Evolutionary conservation across 2,113 vertebrate species (phyloP).

Genomic region (Lathamus discolor): DNA sequence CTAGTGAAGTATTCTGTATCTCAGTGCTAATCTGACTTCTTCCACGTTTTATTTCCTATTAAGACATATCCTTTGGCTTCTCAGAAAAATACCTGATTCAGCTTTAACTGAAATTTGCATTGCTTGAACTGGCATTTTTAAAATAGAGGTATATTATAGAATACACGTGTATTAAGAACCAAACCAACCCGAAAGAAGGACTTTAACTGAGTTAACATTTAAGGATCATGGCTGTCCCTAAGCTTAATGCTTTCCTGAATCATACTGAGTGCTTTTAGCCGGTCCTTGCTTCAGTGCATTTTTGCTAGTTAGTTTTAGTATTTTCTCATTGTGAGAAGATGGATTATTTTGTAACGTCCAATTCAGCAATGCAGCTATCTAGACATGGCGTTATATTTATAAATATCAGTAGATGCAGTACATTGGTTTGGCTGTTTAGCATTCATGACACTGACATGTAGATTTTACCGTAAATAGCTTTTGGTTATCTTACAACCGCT

Average conservation of each 20-base stretch:
- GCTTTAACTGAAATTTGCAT: not conserved
- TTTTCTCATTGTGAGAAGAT: slow-evolving; percentile 41
- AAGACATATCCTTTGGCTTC: not conserved
- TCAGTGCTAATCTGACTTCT: not conserved
- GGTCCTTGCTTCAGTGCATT: slow-evolving; percentile 29
- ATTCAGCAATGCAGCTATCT: slow-evolving; percentile 18
- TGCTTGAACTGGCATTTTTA: not conserved
- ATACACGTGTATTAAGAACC: not conserved
- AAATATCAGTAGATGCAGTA: slow-evolving; percentile 8
- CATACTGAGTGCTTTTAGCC: not conserved
- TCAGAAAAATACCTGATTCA: slow-evolving; percentile 19
- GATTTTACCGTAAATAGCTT: slow-evolving; percentile 38
- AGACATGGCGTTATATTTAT: slow-evolving; percentile 22
- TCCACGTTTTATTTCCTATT: not conserved
- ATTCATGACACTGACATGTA: slow-evolving; percentile 23
- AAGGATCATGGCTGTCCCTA: slow-evolving; percentile 4
- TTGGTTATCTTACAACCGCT: slow-evolving; percentile 40
- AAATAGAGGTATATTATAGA: not conserved
- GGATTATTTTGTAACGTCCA: slow-evolving; percentile 27
- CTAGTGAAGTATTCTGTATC: not conserved
- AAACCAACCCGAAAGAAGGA: not conserved
- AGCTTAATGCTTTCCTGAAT: not conserved
- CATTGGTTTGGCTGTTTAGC: slow-evolving; percentile 48
- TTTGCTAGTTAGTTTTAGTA: slow-evolving; percentile 44
- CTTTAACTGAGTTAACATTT: not conserved